Conservation (phyloP, 2,797 vertebrate species). For the Enteromius trimaculatus region DNA sequence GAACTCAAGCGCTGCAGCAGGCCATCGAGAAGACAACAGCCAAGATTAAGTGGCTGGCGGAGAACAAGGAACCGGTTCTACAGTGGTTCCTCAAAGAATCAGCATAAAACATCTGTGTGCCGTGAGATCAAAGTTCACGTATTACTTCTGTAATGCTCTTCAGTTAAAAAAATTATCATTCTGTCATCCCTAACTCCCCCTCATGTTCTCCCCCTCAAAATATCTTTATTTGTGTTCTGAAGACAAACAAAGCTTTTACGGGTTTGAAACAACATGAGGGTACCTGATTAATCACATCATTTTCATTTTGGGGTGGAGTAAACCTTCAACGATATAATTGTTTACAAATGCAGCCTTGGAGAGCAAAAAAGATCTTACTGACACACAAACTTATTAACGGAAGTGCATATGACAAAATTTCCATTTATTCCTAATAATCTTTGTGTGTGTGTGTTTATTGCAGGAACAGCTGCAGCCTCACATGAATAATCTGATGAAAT, state of each 20-base stretch:
- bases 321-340: too few species aligned
- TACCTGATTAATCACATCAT: too few species aligned
- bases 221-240: too few species aligned
- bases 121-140: neutral
- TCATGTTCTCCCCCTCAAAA: neutral
- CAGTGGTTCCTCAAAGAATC: conserved; percentile 78
- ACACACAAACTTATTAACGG: neutral
- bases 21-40: conserved; percentile 86
- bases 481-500: neutral
- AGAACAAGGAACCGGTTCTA: conserved; percentile 78
- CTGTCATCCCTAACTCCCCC: neutral
- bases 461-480: neutral
- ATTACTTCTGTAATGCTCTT: neutral
- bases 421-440: neutral
- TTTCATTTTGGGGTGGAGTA: too few species aligned
- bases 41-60: conserved; percentile 89
- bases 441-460: neutral
- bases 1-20: conserved; percentile 85
- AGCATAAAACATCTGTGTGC: conserved; percentile 45
- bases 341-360: neutral
- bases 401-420: neutral
- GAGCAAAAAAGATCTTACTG: neutral
- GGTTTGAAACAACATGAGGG: too few species aligned
- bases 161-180: neutral
- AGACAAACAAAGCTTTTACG: too few species aligned